Evolutionary conservation across 2,113 vertebrate species (phyloP), one percentile per base, ranked within the genome.

Genomic region (Stomatorhinus ivindoensis): DNA sequence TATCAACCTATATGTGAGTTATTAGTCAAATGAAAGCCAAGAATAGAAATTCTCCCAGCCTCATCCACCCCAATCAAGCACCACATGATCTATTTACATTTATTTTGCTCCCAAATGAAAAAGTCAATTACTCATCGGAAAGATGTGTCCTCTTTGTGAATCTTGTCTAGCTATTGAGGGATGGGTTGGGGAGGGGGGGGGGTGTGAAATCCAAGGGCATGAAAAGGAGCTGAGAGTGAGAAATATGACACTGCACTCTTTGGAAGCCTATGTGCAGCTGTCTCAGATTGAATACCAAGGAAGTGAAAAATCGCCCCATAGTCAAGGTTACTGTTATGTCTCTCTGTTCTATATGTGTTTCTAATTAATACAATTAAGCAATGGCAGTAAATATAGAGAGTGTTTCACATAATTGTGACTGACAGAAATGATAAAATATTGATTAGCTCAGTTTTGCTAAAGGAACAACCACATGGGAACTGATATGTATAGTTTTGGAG

Each of bases 231-330:
- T 95, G 94, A 94, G 94, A 93, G 92, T 93, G 92, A 92, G 96
- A 93, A 94, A 92, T 94, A 92, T 90, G 95, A 95, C 93, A 93
- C 93, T 93, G 50, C 89, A 91, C 92, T 95, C 96, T 95, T 96
- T 95, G 94, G 90, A 7, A 89, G 90, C 92, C 92, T 96, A 94
- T 95, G 94, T 96, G 95, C 97, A 97, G 96, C 97, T 97, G 97
- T 96, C 92, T 85, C 42, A n/a, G 93, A 92, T 90, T 87, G 87
- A 91, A 91, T 8, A 65, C 89, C 58, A 91, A 92, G 91, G 53
- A 61, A 53, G 39, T 92, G 92, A 91, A 91, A 94, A 93, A 91
- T 89, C 61, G 1, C 13, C 13, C 50, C 51, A 69, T 44, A 24
- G 7, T 35, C 11, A 24, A 55, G 42, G 80, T 58, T 35, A 82